Evolutionary conservation across 2,113 vertebrate species (phyloP).

Genomic region (Pseudois nayaur): DNA sequence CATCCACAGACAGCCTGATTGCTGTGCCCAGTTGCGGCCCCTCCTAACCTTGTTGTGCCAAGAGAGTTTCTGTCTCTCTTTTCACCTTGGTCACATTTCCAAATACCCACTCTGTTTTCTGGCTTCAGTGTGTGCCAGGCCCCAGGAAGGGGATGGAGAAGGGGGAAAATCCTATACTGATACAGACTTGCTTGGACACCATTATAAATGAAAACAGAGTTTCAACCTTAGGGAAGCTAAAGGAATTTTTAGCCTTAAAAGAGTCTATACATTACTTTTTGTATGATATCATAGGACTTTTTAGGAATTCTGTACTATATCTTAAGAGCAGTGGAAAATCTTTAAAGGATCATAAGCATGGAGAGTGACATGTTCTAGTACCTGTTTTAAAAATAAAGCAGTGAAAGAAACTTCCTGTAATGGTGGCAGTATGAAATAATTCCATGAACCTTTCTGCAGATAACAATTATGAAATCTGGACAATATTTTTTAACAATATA

Average conservation of each 20-base stretch:
- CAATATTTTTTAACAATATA: not conserved
- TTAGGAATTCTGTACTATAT: not conserved
- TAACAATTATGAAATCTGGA: not conserved
- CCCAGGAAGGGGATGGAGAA: not conserved
- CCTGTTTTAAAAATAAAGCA: not conserved
- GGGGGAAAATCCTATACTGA: not conserved
- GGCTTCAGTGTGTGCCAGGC: not conserved
- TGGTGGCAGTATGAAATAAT: not conserved
- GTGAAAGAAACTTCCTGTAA: not conserved
- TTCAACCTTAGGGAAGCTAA: not conserved
- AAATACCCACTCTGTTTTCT: not conserved
- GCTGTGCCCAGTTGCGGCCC: not conserved
- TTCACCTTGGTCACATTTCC: not conserved
- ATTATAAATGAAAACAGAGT: not conserved
- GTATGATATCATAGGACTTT: not conserved
- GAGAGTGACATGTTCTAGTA: not conserved
- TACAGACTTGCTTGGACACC: not conserved
- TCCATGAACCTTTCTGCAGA: not conserved
- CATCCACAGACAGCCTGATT: not conserved
- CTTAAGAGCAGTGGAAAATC: not conserved
- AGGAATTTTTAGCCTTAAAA: not conserved
- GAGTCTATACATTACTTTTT: not conserved
- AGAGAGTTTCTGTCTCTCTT: not conserved
- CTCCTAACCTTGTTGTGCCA: not conserved
- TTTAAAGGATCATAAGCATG: not conserved